phyloP scores from a whole-genome alignment of 2,888 invertebrate species.

The Rotaria sp. region DNA sequence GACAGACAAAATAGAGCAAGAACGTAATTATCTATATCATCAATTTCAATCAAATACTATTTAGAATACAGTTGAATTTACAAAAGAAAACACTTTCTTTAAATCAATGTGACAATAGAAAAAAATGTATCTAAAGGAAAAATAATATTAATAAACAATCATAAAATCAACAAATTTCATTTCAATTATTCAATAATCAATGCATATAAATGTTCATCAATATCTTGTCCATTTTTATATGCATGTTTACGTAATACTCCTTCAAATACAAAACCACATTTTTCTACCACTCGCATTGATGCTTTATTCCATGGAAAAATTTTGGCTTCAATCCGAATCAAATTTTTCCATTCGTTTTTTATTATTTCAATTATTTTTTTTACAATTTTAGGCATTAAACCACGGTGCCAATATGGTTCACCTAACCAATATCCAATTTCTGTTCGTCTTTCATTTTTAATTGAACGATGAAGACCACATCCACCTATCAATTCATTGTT shows the following conservation, averaged over 20 bases:
- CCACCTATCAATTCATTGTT: background rate
- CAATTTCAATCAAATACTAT: too few relatives aligned
- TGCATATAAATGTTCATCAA: background rate
- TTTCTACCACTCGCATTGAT: background rate
- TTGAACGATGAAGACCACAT: background rate
- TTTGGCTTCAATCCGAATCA: background rate
- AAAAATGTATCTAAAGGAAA: background rate
- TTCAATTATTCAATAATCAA: background rate
- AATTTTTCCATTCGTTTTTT: background rate
- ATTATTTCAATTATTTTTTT: background rate
- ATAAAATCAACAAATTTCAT: background rate
- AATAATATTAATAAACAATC: background rate
- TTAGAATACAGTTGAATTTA: background rate
- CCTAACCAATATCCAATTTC: background rate
- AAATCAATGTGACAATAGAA: background rate
- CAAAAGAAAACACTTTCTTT: background rate
- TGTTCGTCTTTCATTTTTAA: background rate
- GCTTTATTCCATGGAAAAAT: background rate
- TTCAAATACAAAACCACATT: background rate
- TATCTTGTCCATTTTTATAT: background rate
- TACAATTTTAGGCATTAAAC: background rate
- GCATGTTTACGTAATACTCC: background rate
- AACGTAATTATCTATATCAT: too few relatives aligned
- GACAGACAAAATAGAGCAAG: too few relatives aligned
- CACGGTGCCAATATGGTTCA: constrained; percentile 7